A percentile compares a stretch with the other conserved stretches of the same genome.
phyloP scores from a whole-genome alignment of 2,888 invertebrate genomes.

The Habroteleia sp. region DNA sequence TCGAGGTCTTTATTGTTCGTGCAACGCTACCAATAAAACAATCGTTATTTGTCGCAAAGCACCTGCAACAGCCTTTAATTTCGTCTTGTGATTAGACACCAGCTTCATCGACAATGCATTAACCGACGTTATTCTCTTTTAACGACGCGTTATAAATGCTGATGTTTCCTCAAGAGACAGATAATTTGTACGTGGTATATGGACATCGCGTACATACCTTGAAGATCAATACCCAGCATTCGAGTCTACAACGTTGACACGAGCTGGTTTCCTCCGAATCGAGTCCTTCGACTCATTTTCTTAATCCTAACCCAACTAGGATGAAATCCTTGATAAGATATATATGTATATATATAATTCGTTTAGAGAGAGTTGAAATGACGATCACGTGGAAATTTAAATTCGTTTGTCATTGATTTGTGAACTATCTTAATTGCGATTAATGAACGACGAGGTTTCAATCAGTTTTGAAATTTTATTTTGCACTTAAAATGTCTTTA shows the following conservation, averaged over 20 bases:
- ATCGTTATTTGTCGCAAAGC: neutral
- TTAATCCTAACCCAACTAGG: slow-evolving; percentile 28
- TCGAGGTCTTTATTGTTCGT: slow-evolving; percentile 15
- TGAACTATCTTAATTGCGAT: slow-evolving; percentile 1
- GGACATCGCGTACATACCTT: slow-evolving; percentile 10
- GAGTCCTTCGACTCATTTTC: slow-evolving; percentile 34
- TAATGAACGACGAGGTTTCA: slow-evolving; percentile 2
- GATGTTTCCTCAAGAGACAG: slow-evolving; percentile 22
- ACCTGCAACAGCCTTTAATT: slow-evolving; percentile 2
- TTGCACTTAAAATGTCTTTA: too few relatives aligned
- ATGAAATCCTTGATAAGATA: slow-evolving; percentile 28
- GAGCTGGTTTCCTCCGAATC: slow-evolving; percentile 25
- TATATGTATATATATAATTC: slow-evolving; percentile 11
- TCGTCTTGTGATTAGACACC: slow-evolving; percentile 1
- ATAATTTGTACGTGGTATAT: slow-evolving; percentile 32
- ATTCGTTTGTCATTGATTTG: slow-evolving; percentile 13
- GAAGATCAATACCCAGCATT: slow-evolving; percentile 39
- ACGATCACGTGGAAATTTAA: slow-evolving; percentile 2
- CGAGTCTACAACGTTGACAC: slow-evolving; percentile 16
- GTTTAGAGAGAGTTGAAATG: slow-evolving; percentile 3
- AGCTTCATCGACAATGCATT: slow-evolving; percentile 12
- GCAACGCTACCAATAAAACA: neutral
- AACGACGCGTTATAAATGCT: slow-evolving; percentile 30
- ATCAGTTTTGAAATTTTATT: too few relatives aligned
- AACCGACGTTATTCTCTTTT: neutral